A percentile compares a stretch with the other conserved stretches of the same genome.
Conservation (phyloP, 2,113 vertebrate genomes). For the Phalacrocorax carbo region DNA sequence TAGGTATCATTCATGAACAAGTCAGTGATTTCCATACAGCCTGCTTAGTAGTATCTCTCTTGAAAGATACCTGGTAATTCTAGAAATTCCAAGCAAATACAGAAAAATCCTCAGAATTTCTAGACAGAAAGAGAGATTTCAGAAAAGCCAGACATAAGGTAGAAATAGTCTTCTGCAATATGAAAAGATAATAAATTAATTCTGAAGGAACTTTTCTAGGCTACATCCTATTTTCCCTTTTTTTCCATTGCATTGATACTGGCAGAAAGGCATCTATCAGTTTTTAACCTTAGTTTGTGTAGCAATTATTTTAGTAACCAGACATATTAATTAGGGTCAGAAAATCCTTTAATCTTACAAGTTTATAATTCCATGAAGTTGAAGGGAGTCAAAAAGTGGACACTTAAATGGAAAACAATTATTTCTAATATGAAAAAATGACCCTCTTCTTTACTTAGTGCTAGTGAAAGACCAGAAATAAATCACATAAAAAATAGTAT, state of each 20-base stretch:
- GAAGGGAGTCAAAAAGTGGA: background rate
- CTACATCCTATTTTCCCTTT: background rate
- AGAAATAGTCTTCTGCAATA: background rate
- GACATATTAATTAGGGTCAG: background rate
- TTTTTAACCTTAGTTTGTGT: background rate
- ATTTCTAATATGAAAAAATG: background rate
- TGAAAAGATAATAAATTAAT: background rate
- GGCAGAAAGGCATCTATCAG: background rate
- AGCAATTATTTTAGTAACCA: background rate
- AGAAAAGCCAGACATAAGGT: background rate
- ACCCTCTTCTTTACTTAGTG: background rate
- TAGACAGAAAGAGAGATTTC: background rate
- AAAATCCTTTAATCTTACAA: background rate
- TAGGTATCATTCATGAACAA: background rate
- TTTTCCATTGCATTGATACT: background rate
- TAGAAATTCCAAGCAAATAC: background rate
- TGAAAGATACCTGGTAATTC: background rate
- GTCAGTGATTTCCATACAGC: background rate
- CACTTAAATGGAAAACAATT: background rate
- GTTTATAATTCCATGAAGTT: background rate
- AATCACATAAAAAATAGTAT: background rate
- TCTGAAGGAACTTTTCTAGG: background rate
- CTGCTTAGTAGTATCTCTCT: background rate
- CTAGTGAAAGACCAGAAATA: conserved; percentile 12
- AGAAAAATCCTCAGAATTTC: background rate